Conservation (phyloP, 2,888 invertebrate genomes). For the Eupithecia exiguata region DNA sequence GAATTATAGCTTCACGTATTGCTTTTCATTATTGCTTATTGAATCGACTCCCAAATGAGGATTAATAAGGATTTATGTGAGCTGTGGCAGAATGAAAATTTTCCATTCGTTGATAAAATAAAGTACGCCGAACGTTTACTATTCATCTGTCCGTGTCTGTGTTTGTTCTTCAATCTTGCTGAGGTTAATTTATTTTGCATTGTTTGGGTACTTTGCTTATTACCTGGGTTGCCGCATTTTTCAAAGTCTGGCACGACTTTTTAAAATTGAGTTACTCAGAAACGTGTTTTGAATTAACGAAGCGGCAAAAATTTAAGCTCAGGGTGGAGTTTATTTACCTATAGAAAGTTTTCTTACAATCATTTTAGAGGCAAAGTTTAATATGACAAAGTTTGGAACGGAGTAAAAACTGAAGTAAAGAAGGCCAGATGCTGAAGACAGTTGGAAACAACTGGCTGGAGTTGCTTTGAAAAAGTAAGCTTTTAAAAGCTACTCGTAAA, state of each 20-base stretch:
- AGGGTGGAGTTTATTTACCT: conserved; percentile 39
- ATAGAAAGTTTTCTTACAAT: conserved; percentile 47
- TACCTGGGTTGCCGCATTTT: conserved; percentile 22
- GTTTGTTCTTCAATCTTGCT: conserved; percentile 62
- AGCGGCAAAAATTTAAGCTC: conserved; percentile 10
- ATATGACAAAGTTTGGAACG: conserved; percentile 76
- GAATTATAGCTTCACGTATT: conserved; percentile 62
- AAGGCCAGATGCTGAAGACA: conserved; percentile 79
- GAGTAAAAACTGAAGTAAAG: conserved; percentile 75
- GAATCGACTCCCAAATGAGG: conserved; percentile 72
- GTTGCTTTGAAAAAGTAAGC: conserved; percentile 79
- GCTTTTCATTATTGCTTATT: conserved; percentile 71
- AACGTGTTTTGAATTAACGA: conserved; percentile 36
- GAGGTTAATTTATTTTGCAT: conserved; percentile 47
- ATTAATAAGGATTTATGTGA: conserved; percentile 74
- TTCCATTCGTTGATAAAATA: conserved; percentile 59
- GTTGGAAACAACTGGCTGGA: conserved; percentile 79
- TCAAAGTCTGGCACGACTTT: conserved; percentile 11
- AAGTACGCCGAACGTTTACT: conserved; percentile 58
- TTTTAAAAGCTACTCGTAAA: conserved; percentile 78
- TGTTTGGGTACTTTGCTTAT: conserved; percentile 33
- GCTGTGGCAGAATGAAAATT: conserved; percentile 58
- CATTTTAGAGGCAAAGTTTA: conserved; percentile 65
- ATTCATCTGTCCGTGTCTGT: conserved; percentile 63
- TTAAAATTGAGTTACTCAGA: conserved; percentile 15